Evolutionary conservation across 2,113 vertebrate genomes (phyloP), one percentile per base, ranked within the genome.

Genomic region (Herpailurus yagouaroundi): DNA sequence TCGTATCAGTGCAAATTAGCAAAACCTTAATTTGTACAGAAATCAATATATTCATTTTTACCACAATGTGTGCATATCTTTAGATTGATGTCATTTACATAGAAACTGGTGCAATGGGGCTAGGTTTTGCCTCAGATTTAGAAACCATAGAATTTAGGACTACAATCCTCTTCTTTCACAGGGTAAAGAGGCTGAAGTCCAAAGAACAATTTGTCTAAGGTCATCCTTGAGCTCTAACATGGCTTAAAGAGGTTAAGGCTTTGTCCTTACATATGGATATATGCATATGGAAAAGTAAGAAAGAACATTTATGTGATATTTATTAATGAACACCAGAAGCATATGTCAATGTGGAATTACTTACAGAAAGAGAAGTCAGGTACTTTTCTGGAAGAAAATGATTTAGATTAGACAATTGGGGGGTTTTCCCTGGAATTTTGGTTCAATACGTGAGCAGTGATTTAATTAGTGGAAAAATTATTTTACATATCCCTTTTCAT

Each of bases 41-140:
- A 98, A 98, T 98, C 73, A 96, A 96, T 98, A 94, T 96, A 95
- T 94, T 98, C 25, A 98, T 97, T 98, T 92, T 94, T 74, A 48
- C 86, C n/a, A 66, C 96, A 97, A 98, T 97, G 18, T 18, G 96
- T 96, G 52, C 12, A 94, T 4, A 84, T 97, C 82, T 98, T 98
- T 88, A 97, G 79, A 92, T 88, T 95, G 31, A 95, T 95, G 71
- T 77, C 45, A 93, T 81, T 98, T 97, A 64, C 84, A 45, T 91
- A 94, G 92, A 85, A 97, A 76, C 14, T 96, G 31, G 23, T 60
- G 14, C 12, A 89, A 11, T 36, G 55, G 1, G 29, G 9, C 74
- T 91, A 45, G 29, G 33, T 50, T 91, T 55, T 89, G 45, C 55
- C 79, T 91, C 19, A 60, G n/a, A 85, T 83, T 87, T 95, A 93